phyloP scores from a whole-genome alignment of 2,113 vertebrate genomes.

The Hucho hucho region DNA sequence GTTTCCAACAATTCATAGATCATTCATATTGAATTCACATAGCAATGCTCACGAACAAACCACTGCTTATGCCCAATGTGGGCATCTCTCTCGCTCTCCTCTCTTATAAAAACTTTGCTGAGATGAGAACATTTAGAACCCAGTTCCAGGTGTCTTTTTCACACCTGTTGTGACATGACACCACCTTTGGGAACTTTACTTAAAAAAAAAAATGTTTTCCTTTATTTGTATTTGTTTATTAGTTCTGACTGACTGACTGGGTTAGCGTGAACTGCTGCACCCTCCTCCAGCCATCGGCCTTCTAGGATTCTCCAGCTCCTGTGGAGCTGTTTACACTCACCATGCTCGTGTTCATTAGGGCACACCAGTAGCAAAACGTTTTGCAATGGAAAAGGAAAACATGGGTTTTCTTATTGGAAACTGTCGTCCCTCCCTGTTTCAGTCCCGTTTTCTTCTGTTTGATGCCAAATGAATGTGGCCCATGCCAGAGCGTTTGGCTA shows the following conservation, averaged over 20 bases:
- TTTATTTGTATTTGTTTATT: not conserved
- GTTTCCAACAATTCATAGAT: too few relatives aligned
- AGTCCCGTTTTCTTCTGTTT: too few relatives aligned
- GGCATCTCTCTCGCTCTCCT: too few relatives aligned
- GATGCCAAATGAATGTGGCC: too few relatives aligned
- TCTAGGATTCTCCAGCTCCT: constrained; percentile 56
- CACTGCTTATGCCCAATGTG: too few relatives aligned
- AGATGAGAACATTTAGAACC: not conserved
- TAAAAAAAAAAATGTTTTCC: not conserved
- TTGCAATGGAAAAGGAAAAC: too few relatives aligned
- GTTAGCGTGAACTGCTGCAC: not conserved
- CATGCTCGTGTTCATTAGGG: too few relatives aligned
- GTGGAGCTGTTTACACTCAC: constrained; percentile 40
- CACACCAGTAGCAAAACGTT: too few relatives aligned
- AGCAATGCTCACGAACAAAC: too few relatives aligned
- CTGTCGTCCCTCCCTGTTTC: too few relatives aligned
- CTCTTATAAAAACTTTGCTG: not conserved
- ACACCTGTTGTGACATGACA: not conserved
- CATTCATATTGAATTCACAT: too few relatives aligned
- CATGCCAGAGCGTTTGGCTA: constrained; percentile 48
- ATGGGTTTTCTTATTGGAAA: too few relatives aligned
- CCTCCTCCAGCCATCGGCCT: not conserved
- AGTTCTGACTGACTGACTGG: not conserved
- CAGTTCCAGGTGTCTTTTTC: not conserved
- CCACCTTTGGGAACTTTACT: not conserved